Conservation (phyloP, 1,140 invertebrate genomes). For the Heterodera schachtii region DNA sequence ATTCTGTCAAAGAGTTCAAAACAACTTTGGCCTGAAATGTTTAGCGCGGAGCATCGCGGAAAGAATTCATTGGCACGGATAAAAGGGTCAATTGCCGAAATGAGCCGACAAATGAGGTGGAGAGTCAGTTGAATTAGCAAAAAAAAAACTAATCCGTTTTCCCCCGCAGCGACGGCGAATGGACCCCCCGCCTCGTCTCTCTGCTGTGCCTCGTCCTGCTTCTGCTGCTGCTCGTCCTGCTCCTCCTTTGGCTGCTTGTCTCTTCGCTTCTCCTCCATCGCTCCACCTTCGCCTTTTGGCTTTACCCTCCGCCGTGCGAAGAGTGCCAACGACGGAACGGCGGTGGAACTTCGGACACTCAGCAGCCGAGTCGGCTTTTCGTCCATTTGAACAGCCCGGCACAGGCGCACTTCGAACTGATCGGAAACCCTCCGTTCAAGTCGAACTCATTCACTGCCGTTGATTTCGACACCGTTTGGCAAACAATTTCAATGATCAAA, state of each 20-base stretch:
- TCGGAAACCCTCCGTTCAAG: conserved; percentile 62
- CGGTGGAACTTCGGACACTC: conserved; percentile 31
- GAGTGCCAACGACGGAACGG: conserved; percentile 61
- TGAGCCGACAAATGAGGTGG: conserved; percentile 30
- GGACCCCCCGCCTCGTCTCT: conserved; percentile 52
- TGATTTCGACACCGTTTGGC: conserved; percentile 60
- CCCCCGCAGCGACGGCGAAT: conserved; percentile 40
- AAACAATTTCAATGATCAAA: neutral
- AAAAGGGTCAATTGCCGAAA: conserved; percentile 20
- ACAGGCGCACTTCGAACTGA: conserved; percentile 60
- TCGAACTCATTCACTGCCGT: conserved; percentile 65
- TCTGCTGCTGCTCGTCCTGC: conserved; percentile 48
- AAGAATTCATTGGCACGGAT: conserved; percentile 4
- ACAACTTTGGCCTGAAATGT: conserved; percentile 24
- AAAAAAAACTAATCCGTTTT: too few relatives aligned
- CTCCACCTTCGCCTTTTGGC: conserved; percentile 42
- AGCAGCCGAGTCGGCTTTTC: conserved; percentile 53
- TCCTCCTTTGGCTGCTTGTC: conserved; percentile 54
- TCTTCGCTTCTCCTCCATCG: conserved; percentile 43
- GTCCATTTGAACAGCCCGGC: conserved; percentile 49
- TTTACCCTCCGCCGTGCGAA: conserved; percentile 63
- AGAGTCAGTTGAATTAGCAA: too few relatives aligned
- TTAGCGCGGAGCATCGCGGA: conserved; percentile 1
- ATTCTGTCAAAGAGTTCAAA: conserved; percentile 39
- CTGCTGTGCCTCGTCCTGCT: conserved; percentile 33